A percentile compares a stretch with the other conserved stretches of the same genome.
Conservation (phyloP, 2,113 vertebrate genomes). For the Mesembrinibis cayennensis region DNA sequence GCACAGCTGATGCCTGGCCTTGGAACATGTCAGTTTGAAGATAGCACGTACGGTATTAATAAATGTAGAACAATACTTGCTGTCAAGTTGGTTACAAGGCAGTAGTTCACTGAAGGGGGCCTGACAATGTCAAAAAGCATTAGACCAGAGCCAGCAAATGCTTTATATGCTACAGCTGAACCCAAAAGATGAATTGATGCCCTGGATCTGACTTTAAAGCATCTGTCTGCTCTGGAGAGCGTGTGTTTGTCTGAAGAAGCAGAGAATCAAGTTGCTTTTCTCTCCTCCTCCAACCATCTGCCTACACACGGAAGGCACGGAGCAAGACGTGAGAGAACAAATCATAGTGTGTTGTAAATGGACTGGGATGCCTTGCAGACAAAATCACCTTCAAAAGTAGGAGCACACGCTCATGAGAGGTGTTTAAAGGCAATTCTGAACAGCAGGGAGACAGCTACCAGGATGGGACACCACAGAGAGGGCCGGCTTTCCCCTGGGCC, state of each 20-base stretch:
- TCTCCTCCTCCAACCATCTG: background rate
- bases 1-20: conserved; percentile 46
- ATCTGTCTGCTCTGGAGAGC: conserved; percentile 25
- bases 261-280: background rate
- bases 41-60: background rate
- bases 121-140: conserved; percentile 57
- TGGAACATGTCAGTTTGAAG: conserved; percentile 19
- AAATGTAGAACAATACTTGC: conserved; percentile 58
- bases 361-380: background rate
- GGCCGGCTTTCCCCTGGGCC: background rate
- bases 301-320: background rate
- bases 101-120: conserved; percentile 23
- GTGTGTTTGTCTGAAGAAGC: background rate
- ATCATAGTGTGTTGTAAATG: background rate
- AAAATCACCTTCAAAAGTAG: background rate
- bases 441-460: background rate
- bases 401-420: background rate
- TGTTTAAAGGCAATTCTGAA: background rate
- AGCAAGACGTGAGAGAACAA: background rate
- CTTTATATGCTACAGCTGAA: conserved; percentile 41
- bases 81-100: conserved; percentile 61
- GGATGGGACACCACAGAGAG: background rate
- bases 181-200: conserved; percentile 29
- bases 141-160: conserved; percentile 36
- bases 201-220: conserved; percentile 44